Evolutionary conservation across 2,113 vertebrate genomes (phyloP).

Genomic region (Xenopus tropicalis): DNA sequence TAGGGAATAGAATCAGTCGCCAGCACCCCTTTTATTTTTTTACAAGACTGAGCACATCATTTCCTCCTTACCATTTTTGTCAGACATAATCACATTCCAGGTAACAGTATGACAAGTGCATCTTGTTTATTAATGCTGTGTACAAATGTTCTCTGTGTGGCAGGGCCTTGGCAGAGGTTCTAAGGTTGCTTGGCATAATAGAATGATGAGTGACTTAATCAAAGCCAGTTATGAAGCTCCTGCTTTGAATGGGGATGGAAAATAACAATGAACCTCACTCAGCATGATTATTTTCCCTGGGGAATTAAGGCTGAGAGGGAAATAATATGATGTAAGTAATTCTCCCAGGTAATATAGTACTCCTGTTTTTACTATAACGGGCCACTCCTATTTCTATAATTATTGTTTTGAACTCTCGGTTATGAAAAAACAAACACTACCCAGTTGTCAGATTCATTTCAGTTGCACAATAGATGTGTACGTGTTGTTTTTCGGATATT

Average conservation of each 20-base stretch:
- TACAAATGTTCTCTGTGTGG: not conserved
- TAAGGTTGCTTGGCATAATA: not conserved
- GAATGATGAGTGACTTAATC: not conserved
- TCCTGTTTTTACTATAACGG: constrained; percentile 24
- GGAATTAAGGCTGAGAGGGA: constrained; percentile 24
- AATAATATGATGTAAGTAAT: constrained; percentile 27
- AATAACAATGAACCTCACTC: constrained; percentile 13
- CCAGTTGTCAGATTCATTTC: constrained; percentile 23
- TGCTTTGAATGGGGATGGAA: not conserved
- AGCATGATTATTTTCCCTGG: constrained; percentile 29
- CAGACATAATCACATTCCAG: not conserved
- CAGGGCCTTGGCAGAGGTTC: not conserved
- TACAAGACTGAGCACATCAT: too few species aligned
- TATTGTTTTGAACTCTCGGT: constrained; percentile 35
- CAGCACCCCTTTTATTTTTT: too few species aligned
- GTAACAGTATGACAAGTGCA: not conserved
- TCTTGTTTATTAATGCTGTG: not conserved
- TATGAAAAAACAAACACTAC: constrained; percentile 22
- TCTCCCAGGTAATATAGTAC: constrained; percentile 18
- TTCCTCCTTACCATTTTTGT: not conserved
- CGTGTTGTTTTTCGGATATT: constrained; percentile 33
- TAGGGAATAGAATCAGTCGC: too few species aligned
- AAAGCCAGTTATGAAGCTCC: not conserved
- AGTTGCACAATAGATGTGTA: constrained; percentile 15
- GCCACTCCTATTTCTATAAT: constrained; percentile 29